A percentile compares a stretch with the other conserved stretches of the same genome.
Evolutionary conservation across 2,888 invertebrate species (phyloP).

Genomic region (Autographa pulchrina): DNA sequence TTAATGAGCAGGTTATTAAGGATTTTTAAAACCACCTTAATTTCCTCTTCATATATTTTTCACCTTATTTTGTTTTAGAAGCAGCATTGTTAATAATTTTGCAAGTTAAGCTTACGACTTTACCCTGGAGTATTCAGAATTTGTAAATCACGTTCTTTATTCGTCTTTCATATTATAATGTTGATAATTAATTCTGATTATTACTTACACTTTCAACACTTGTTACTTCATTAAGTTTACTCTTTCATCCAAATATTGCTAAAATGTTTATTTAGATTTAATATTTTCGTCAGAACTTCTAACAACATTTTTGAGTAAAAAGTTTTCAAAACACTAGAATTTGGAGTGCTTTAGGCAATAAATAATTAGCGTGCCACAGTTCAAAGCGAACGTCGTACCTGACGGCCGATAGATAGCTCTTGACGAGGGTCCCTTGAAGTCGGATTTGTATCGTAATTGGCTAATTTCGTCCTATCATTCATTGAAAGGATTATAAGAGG

Average conservation of each 20-base stretch:
- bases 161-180: not conserved
- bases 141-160: not conserved
- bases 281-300: conserved; percentile 17
- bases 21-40: conserved; percentile 50
- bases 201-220: not conserved
- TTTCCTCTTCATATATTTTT: conserved; percentile 46
- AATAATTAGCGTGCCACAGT: conserved; percentile 66
- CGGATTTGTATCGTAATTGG: conserved; percentile 70
- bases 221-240: not conserved
- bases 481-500: not conserved
- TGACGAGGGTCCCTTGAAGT: conserved; percentile 73
- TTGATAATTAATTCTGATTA: not conserved
- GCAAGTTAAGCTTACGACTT: not conserved
- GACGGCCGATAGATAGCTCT: conserved; percentile 61
- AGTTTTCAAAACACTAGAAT: conserved; percentile 55
- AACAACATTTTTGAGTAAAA: conserved; percentile 54
- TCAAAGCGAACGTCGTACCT: conserved; percentile 60
- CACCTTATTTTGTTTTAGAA: conserved; percentile 25
- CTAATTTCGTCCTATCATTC: conserved; percentile 19
- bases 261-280: conserved; percentile 18
- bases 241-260: conserved; percentile 2
- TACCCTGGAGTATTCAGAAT: not conserved
- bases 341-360: conserved; percentile 61
- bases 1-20: conserved; percentile 63
- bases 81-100: conserved; percentile 5